A percentile compares a stretch with the other conserved stretches of the same genome.
phyloP scores from a whole-genome alignment of 2,888 invertebrate genomes.

The Caenorhabditis plicata region DNA sequence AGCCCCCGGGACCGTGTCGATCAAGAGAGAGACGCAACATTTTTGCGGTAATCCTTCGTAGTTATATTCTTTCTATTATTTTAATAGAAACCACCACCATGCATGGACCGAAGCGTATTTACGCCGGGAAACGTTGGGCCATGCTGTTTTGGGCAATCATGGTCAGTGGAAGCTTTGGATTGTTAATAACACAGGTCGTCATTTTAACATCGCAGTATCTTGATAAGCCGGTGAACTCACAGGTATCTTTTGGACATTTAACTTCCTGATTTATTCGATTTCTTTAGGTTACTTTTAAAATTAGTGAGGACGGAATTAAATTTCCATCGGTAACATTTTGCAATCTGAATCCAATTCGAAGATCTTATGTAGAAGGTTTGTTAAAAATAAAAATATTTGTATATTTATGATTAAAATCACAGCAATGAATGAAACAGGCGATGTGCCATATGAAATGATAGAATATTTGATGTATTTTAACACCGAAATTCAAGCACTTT shows the following conservation, averaged over 20 bases:
- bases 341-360: conserved; percentile 51
- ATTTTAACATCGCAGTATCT: conserved; percentile 20
- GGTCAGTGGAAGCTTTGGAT: conserved; percentile 25
- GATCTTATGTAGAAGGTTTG: conserved; percentile 41
- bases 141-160: conserved; percentile 32
- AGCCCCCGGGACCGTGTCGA: conserved; percentile 43
- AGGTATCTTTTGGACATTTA: conserved; percentile 8
- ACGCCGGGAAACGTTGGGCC: conserved; percentile 34
- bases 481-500: conserved; percentile 16
- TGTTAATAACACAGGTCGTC: conserved; percentile 22
- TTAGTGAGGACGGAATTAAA: conserved; percentile 52
- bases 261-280: neutral
- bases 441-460: conserved; percentile 33
- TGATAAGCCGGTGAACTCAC: conserved; percentile 29
- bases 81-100: conserved; percentile 62
- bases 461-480: conserved; percentile 36
- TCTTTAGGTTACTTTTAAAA: conserved; percentile 50
- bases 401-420: conserved; percentile 1
- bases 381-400: neutral
- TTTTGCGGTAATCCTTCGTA: conserved; percentile 45
- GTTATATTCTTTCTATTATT: no score
- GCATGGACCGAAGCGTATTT: conserved; percentile 57
- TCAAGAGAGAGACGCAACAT: conserved; percentile 51
- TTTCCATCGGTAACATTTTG: conserved; percentile 58
- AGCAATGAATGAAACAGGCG: conserved; percentile 26